Conservation (phyloP, 1,140 invertebrate genomes). For the Zaprionus capensis region DNA sequence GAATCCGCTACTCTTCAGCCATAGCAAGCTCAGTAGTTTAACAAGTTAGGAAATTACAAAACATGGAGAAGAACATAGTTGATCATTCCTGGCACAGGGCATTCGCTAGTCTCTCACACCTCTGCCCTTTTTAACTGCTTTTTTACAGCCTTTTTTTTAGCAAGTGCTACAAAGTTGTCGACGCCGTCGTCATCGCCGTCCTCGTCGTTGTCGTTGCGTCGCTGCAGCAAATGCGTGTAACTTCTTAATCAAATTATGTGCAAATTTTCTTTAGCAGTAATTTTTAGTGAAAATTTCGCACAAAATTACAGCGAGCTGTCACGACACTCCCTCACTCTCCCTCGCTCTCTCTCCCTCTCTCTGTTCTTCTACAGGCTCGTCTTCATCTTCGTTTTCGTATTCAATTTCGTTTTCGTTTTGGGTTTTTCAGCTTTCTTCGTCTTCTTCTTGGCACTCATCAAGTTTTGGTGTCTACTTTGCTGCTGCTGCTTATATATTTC, state of each 20-base stretch:
- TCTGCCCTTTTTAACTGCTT: slow-evolving; percentile 37
- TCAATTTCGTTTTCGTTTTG: slow-evolving; percentile 3
- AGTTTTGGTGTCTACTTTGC: slow-evolving; percentile 41
- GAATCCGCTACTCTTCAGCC: neutral
- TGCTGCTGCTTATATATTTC: slow-evolving; percentile 35
- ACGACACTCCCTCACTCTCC: neutral
- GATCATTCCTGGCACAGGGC: neutral
- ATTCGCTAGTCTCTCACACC: neutral
- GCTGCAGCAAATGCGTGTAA: slow-evolving; percentile 76
- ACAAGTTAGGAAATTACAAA: neutral
- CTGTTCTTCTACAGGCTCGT: neutral
- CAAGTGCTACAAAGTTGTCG: slow-evolving; percentile 68
- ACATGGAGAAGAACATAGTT: neutral
- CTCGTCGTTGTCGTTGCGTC: slow-evolving; percentile 47
- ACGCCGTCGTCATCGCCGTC: slow-evolving; percentile 41
- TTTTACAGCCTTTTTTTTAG: slow-evolving; percentile 35
- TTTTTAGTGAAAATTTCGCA: slow-evolving; percentile 77
- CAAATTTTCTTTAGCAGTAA: slow-evolving; percentile 82
- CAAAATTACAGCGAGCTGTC: slow-evolving; percentile 64
- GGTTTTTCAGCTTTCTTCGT: slow-evolving; percentile 11
- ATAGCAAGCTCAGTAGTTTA: neutral
- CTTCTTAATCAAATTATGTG: slow-evolving; percentile 84
- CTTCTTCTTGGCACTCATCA: slow-evolving; percentile 34
- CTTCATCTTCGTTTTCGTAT: neutral
- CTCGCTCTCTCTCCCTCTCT: neutral